phyloP scores from a whole-genome alignment of 2,797 vertebrate species.

The Galagoides demidoff region DNA sequence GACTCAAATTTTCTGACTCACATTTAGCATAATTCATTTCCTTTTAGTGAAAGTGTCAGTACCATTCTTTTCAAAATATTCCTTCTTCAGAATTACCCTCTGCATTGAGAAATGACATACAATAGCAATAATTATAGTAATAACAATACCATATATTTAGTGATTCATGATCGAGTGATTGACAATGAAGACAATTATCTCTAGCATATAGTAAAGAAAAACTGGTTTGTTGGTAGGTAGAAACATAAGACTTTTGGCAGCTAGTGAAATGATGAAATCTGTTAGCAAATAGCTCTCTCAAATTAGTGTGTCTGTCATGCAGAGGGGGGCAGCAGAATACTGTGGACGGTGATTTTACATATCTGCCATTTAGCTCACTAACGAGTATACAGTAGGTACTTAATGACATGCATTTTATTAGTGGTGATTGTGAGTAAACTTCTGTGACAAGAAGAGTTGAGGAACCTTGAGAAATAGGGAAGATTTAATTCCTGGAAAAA shows the following conservation, averaged over 20 bases:
- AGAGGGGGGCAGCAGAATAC: background rate
- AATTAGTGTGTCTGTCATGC: constrained; percentile 19
- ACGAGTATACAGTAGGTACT: background rate
- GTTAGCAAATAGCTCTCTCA: constrained; percentile 62
- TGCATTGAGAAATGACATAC: constrained; percentile 74
- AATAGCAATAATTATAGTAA: constrained; percentile 79
- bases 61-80: constrained; percentile 78
- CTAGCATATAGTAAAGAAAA: constrained; percentile 77
- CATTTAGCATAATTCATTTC: constrained; percentile 76
- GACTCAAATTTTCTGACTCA: constrained; percentile 74
- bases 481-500: background rate
- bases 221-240: constrained; percentile 74
- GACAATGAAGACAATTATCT: constrained; percentile 66
- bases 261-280: constrained; percentile 67
- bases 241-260: constrained; percentile 64
- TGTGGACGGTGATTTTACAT: background rate
- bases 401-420: background rate
- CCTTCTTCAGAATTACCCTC: constrained; percentile 71
- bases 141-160: constrained; percentile 77
- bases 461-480: background rate
- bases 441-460: background rate
- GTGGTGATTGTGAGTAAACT: background rate
- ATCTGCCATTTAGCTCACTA: background rate
- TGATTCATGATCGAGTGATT: constrained; percentile 73
- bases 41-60: constrained; percentile 74